Conservation (phyloP, 1,140 invertebrate species). For the Drosophila nikananu region DNA sequence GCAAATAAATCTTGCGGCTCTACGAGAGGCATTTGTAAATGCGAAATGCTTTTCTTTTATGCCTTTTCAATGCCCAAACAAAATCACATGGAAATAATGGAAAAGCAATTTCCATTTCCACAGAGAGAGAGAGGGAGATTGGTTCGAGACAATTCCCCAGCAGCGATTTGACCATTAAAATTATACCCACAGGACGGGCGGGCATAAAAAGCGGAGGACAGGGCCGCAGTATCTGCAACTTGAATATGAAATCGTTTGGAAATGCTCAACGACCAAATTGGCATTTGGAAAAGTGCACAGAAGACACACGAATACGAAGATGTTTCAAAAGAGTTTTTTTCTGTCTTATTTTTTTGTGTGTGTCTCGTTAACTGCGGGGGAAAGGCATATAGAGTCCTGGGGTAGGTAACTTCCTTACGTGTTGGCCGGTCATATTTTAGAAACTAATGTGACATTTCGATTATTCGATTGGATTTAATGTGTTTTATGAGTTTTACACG, state of each 20-base stretch:
- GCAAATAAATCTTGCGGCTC: slow-evolving; percentile 61
- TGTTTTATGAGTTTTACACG: slow-evolving; percentile 85
- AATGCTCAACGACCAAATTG: slow-evolving; percentile 54
- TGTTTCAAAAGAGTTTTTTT: slow-evolving; percentile 68
- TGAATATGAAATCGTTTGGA: slow-evolving; percentile 78
- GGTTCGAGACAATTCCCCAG: slow-evolving; percentile 61
- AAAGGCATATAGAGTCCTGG: background rate
- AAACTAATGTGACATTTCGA: slow-evolving; percentile 85
- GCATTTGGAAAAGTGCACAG: slow-evolving; percentile 65
- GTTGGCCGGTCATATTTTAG: slow-evolving; percentile 81
- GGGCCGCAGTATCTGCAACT: slow-evolving; percentile 44
- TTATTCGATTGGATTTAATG: slow-evolving; percentile 85
- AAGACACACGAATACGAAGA: slow-evolving; percentile 41
- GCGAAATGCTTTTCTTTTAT: slow-evolving; percentile 79
- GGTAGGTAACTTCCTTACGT: slow-evolving; percentile 62
- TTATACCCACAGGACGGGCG: slow-evolving; percentile 78
- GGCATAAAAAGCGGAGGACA: slow-evolving; percentile 62
- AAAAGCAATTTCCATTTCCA: slow-evolving; percentile 78
- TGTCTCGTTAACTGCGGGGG: slow-evolving; percentile 58
- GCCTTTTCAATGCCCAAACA: slow-evolving; percentile 70
- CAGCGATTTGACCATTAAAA: slow-evolving; percentile 84
- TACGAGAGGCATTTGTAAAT: slow-evolving; percentile 67
- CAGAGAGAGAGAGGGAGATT: background rate
- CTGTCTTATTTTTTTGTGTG: slow-evolving; percentile 25
- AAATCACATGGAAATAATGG: slow-evolving; percentile 51